Conservation (phyloP, 2,888 invertebrate genomes). For the Deroplatys truncata region DNA sequence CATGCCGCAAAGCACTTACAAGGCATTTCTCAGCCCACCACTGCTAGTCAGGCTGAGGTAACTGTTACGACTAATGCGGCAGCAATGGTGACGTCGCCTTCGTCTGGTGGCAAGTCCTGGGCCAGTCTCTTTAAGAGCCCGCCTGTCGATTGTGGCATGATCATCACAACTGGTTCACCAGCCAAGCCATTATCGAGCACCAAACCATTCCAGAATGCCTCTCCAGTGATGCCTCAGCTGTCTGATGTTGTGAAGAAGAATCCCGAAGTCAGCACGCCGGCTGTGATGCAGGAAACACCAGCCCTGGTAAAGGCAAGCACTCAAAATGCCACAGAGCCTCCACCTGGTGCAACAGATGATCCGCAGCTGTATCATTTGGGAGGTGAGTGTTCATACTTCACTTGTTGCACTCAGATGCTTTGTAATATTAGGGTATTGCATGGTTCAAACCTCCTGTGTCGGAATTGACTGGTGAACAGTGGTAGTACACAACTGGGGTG, state of each 20-base stretch:
- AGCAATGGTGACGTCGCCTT: constrained; percentile 35
- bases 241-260: background rate
- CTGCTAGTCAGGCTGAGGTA: background rate
- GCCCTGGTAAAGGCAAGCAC: background rate
- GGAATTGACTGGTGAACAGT: too few relatives aligned
- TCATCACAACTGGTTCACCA: background rate
- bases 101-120: constrained; percentile 41
- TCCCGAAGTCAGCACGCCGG: background rate
- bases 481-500: too few relatives aligned
- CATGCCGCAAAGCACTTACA: background rate
- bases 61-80: constrained; percentile 19
- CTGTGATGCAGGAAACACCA: background rate
- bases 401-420: too few relatives aligned
- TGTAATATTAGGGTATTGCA: too few relatives aligned
- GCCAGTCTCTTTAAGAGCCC: constrained; percentile 41
- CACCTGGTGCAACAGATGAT: constrained; percentile 48
- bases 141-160: background rate
- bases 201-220: constrained; percentile 19
- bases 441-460: too few relatives aligned
- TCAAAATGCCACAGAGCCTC: background rate
- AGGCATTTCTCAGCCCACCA: background rate
- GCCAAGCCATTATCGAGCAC: constrained; percentile 8
- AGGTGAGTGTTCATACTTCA: constrained; percentile 48
- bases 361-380: constrained; percentile 67
- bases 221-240: background rate